These are phyloP conservation scores for Drosophila takahashii DNA, from an alignment of 1,140 invertebrate species.

Conservation along the genomic window DNA sequence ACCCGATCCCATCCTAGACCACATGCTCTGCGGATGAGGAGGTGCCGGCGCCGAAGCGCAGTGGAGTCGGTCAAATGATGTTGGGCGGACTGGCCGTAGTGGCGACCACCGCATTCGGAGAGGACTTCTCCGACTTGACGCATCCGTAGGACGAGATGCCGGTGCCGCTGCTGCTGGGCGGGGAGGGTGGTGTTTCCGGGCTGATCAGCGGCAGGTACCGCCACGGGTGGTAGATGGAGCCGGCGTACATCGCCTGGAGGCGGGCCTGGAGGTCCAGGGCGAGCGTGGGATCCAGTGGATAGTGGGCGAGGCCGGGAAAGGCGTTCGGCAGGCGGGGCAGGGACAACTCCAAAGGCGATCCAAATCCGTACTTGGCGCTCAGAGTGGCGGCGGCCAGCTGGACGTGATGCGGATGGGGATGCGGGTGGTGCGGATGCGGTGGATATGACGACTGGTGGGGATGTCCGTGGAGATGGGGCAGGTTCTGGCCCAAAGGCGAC, in stretches of 20 bases:
- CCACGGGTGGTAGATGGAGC: conserved; percentile 82
- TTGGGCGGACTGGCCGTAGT: conserved; percentile 64
- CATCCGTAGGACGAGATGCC: conserved; percentile 81
- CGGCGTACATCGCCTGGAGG: conserved; percentile 82
- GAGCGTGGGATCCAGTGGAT: conserved; percentile 81
- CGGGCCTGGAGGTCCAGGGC: conserved; percentile 82
- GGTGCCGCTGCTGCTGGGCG: conserved; percentile 79
- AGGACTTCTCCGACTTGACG: conserved; percentile 81
- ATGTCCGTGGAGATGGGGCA: conserved; percentile 37
- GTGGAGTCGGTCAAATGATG: conserved; percentile 85
- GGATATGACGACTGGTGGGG: conserved; percentile 47
- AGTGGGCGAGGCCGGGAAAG: conserved; percentile 74
- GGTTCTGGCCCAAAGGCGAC: conserved; percentile 36
- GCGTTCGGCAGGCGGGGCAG: conserved; percentile 70
- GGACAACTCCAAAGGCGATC: conserved; percentile 73
- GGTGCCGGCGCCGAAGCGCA: conserved; percentile 77
- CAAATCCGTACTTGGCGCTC: conserved; percentile 76
- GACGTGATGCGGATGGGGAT: conserved; percentile 68
- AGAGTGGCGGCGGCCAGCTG: conserved; percentile 69
- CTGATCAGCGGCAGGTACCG: conserved; percentile 81
- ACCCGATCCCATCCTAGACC: conserved; percentile 49
- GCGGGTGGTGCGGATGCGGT: conserved; percentile 56
- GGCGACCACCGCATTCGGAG: conserved; percentile 53
- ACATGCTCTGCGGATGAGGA: conserved; percentile 69
- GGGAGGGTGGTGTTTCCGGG: conserved; percentile 80